Conservation (phyloP, 2,888 invertebrate species). For the Anarsia innoxiella region DNA sequence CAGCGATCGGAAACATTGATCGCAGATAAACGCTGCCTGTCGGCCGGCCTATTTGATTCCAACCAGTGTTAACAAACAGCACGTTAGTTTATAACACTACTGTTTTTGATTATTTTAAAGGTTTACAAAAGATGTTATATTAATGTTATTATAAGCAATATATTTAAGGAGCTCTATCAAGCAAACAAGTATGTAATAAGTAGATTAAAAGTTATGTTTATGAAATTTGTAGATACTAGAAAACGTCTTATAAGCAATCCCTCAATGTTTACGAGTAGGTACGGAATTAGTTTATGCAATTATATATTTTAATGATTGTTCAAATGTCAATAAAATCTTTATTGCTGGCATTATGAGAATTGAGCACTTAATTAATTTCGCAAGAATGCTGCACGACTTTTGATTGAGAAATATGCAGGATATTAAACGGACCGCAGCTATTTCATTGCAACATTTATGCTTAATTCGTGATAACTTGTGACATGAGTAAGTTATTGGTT, state of each 20-base stretch:
- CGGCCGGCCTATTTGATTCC: conserved; percentile 17
- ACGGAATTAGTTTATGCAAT: too few species aligned
- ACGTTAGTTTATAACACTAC: conserved; percentile 24
- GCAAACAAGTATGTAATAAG: too few species aligned
- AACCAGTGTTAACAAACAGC: conserved; percentile 26
- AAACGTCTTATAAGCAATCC: too few species aligned
- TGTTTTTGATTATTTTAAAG: too few species aligned
- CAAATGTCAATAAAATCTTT: conserved; percentile 4
- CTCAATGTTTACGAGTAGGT: too few species aligned
- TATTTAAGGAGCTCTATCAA: too few species aligned
- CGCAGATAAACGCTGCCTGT: conserved; percentile 7
- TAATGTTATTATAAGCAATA: too few species aligned
- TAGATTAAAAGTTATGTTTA: too few species aligned
- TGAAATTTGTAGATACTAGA: too few species aligned
- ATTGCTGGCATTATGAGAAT: conserved; percentile 5
- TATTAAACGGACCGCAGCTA: conserved; percentile 18
- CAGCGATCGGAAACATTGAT: conserved; percentile 14
- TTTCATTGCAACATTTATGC: conserved; percentile 13
- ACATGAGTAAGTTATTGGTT: conserved; percentile 30
- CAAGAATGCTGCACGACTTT: conserved; percentile 19
- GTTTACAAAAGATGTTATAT: too few species aligned
- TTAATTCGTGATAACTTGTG: conserved; percentile 28
- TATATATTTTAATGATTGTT: too few species aligned
- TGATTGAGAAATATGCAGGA: conserved; percentile 22
- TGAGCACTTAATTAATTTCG: conserved; percentile 21